A percentile compares a stretch with the other conserved stretches of the same genome.
Conservation (phyloP, 2,888 invertebrate genomes). For the Argyra leucocephala region DNA sequence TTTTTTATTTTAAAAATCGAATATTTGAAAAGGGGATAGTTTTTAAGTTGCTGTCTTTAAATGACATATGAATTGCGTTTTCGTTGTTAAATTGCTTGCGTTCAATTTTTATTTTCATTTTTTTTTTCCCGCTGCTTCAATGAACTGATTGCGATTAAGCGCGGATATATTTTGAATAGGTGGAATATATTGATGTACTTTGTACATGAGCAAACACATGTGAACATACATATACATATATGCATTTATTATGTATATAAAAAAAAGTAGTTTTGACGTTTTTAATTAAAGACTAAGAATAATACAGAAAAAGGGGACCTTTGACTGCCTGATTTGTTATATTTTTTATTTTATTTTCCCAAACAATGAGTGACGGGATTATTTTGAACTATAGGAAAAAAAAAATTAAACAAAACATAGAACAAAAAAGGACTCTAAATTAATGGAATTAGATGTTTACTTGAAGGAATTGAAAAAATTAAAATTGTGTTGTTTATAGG, state of each 20-base stretch:
- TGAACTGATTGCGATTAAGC: too few species aligned
- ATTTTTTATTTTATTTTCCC: too few species aligned
- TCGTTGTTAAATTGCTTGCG: not conserved
- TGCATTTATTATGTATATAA: not conserved
- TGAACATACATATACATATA: not conserved
- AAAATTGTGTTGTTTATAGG: too few species aligned
- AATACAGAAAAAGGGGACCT: not conserved
- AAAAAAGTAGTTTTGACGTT: not conserved
- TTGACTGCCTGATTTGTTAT: not conserved
- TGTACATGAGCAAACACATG: not conserved
- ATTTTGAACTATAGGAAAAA: not conserved
- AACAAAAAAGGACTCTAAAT: too few species aligned
- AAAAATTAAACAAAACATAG: too few species aligned
- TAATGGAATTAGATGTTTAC: too few species aligned
- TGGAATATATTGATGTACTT: too few species aligned
- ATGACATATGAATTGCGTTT: not conserved
- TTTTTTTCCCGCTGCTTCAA: not conserved
- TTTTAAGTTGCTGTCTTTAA: not conserved
- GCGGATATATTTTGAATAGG: too few species aligned
- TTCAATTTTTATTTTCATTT: not conserved
- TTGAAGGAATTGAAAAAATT: too few species aligned
- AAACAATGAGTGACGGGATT: not conserved
- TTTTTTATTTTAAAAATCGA: not conserved
- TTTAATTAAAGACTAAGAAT: not conserved
- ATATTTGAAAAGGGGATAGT: not conserved